phyloP scores from a whole-genome alignment of 2,797 vertebrate genomes.

The Hippocampus kuda region DNA sequence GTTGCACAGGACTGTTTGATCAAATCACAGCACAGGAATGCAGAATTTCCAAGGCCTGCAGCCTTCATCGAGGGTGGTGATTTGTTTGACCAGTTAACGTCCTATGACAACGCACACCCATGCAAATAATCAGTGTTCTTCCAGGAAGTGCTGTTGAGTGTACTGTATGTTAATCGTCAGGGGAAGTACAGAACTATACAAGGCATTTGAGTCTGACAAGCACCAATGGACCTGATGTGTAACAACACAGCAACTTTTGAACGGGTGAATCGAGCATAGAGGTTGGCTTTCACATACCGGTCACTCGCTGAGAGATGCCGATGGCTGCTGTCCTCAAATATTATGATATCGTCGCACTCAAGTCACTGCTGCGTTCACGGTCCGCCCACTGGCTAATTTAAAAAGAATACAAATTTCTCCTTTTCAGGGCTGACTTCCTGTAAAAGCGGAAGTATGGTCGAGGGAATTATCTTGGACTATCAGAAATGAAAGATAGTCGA shows the following conservation, averaged over 20 bases:
- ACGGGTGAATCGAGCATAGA: background rate
- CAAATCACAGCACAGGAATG: background rate
- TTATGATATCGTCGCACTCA: conserved; percentile 59
- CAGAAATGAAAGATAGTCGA: background rate
- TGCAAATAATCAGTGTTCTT: conserved; percentile 12
- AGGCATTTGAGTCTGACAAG: background rate
- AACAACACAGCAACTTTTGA: conserved; percentile 11
- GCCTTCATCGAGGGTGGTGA: conserved; percentile 9
- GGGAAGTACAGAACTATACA: conserved; percentile 26
- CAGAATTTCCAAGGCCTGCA: conserved; percentile 3
- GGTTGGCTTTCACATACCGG: conserved; percentile 45
- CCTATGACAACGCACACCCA: background rate
- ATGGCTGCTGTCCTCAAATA: conserved; percentile 43
- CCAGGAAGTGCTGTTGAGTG: conserved; percentile 9
- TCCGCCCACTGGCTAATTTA: conserved; percentile 40
- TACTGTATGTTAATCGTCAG: conserved; percentile 7
- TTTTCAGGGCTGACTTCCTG: background rate
- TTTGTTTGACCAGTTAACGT: conserved; percentile 7
- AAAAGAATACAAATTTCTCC: background rate
- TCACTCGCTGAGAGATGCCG: conserved; percentile 25
- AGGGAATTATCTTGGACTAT: background rate
- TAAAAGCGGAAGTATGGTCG: conserved; percentile 17
- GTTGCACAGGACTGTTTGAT: background rate
- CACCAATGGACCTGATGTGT: conserved; percentile 4
- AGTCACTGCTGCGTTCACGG: conserved; percentile 36